Conservation (phyloP, 2,888 invertebrate species). For the Trichopria drosophilae region DNA sequence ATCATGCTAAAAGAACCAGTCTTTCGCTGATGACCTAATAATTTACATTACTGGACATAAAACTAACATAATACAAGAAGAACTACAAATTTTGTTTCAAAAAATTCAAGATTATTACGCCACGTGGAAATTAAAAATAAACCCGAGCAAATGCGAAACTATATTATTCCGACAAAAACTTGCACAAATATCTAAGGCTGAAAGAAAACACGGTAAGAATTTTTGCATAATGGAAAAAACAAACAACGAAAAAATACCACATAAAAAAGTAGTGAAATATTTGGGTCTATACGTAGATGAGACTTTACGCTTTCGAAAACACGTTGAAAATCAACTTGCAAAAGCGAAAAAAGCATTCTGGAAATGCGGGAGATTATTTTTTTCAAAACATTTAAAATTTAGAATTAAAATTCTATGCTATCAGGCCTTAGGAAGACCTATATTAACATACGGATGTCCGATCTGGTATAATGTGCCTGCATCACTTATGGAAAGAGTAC, state of each 20-base stretch:
- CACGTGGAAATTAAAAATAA: conserved; percentile 14
- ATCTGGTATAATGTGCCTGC: conserved; percentile 24
- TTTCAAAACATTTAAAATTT: neutral
- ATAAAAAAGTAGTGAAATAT: conserved; percentile 6
- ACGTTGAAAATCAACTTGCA: conserved; percentile 2
- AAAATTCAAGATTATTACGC: conserved; percentile 2
- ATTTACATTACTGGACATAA: neutral
- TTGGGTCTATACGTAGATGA: conserved; percentile 1
- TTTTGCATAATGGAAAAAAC: neutral
- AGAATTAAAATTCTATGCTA: conserved; percentile 7
- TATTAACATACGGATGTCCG: conserved; percentile 8
- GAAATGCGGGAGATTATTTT: neutral
- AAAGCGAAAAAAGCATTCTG: conserved; percentile 3
- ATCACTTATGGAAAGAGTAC: neutral
- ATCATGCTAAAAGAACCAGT: neutral
- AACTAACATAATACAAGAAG: neutral
- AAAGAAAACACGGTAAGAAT: conserved; percentile 7
- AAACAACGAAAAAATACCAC: neutral
- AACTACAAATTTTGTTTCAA: neutral
- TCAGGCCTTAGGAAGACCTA: neutral
- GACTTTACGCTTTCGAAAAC: neutral
- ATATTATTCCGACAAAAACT: neutral
- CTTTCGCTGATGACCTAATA: conserved; percentile 15
- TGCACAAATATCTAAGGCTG: neutral
- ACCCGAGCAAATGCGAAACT: conserved; percentile 15